These are phyloP conservation scores for Drosophila atripex DNA, from an alignment of 2,888 invertebrate genomes.

Conservation along the genomic window DNA sequence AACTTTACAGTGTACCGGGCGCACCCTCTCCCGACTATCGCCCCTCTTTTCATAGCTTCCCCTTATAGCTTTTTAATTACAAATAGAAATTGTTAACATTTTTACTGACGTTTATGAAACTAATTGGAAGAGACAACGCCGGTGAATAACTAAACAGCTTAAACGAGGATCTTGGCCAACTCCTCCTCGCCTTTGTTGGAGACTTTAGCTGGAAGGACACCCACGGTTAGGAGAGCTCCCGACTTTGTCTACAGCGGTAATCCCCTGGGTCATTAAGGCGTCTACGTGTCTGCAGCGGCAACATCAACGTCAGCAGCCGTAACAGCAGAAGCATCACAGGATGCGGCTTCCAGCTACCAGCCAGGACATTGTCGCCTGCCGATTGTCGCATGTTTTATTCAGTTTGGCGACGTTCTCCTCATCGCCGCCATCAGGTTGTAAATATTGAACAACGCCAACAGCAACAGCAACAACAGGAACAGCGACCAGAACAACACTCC, in stretches of 20 bases:
- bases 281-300: slow-evolving; percentile 63
- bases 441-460: slow-evolving; percentile 58
- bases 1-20: slow-evolving; percentile 13
- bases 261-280: slow-evolving; percentile 70
- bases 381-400: slow-evolving; percentile 67
- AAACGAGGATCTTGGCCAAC: slow-evolving; percentile 11
- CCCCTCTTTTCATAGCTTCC: slow-evolving; percentile 45
- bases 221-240: slow-evolving; percentile 14
- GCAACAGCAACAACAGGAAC: slow-evolving; percentile 6
- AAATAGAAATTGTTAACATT: slow-evolving; percentile 44
- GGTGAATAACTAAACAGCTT: slow-evolving; percentile 17
- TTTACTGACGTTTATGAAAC: slow-evolving; percentile 57
- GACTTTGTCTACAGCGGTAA: slow-evolving; percentile 60
- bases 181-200: slow-evolving; percentile 8
- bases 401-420: slow-evolving; percentile 49
- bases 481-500: slow-evolving; percentile 3
- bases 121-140: slow-evolving; percentile 48
- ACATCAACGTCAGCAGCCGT: slow-evolving; percentile 17
- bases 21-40: slow-evolving; percentile 4
- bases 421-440: slow-evolving; percentile 52
- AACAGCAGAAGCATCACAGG: slow-evolving; percentile 38
- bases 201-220: slow-evolving; percentile 18
- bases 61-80: slow-evolving; percentile 70
- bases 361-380: slow-evolving; percentile 46
- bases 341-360: slow-evolving; percentile 35